Evolutionary conservation across 2,113 vertebrate species (phyloP), one percentile per base, ranked within the genome.

Genomic region (Oncorhynchus nerka): DNA sequence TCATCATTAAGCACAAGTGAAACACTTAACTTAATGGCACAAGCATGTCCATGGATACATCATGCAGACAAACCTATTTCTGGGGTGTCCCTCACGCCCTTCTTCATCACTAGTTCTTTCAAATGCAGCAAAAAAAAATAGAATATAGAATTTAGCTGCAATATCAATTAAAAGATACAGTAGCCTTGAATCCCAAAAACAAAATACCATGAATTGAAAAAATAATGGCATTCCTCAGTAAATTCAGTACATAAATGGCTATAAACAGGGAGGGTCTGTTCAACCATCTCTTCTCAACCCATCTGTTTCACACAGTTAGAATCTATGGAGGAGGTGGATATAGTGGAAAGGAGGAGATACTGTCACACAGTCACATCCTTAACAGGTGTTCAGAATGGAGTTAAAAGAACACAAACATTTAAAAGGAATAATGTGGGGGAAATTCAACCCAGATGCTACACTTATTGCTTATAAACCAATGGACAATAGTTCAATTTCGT

Each of bases 391-490:
- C 74, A 70, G 62, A 61, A 79, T 1, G 72, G 57, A 65, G 34
- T 70, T 75, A 68, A 45, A 68, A 77, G 75, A 78, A 61, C 51
- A 62, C 70, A 39, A 69, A 85, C 78, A 87, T 84, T 88, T 81
- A 88, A 62, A 62, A 9, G 59, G 66, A 76, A n/a, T 45, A n/a
- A 72, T 68, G 81, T 83, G 84, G 83, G 78, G 87, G 92, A 92
- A 93, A 88, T 86, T 92, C 81, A 82, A 55, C 84, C 84, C 77
- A 89, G 92, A 91, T 92, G 93, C 95, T 95, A 96, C 96, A 96
- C 97, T 95, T 96, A 97, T 95, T 94, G 95, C 93, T 95, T 92
- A 92, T 91, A 93, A 91, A 94, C 92, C 78, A 78, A 75, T 66
- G 78, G 85, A 45, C 28, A 68, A 45, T 45, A 11, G 86, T 87